Evolutionary conservation across 2,113 vertebrate genomes (phyloP), one percentile per base, ranked within the genome.

Genomic region (Uria aalge): DNA sequence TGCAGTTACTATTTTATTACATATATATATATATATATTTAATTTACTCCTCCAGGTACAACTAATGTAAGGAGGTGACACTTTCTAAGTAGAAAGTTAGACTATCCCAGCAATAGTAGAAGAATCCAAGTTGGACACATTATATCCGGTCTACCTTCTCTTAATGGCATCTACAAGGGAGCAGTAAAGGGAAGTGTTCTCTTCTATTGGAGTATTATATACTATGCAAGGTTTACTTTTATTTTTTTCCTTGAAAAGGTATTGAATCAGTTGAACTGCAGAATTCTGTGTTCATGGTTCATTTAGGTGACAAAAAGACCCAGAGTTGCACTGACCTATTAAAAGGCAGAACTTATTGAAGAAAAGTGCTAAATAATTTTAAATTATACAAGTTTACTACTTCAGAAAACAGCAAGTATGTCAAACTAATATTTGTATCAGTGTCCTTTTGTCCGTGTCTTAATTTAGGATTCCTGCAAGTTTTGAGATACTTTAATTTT

Each of bases 261-360:
- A 66, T 78, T 95, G 81, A 95, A 84, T 93, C 73, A 88, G 64
- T 81, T 96, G 83, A 92, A 66, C 78, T 90, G 87, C 81, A 76
- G n/a, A 89, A 53, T 82, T 86, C 55, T 50, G 63, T 7, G 15
- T 69, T 92, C 86, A 27, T 40, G 12, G 50, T 69, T 94, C 71
- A 36, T 47, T 63, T 79, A 47, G 43, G 29, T 43, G 26, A 27
- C 17, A 60, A 84, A 78, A 73, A 72, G 34, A 53, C 23, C 38
- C 52, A 62, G 34, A 86, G 27, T 57, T 52, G 22, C 45, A 55
- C 40, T 71, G 48, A 75, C 12, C 45, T 73, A 38, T 45, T 60
- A 34, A 78, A 64, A 69, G 19, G 11, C 12, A 85, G 20, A 72
- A 48, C 45, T 66, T 59, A 74, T 8, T 48, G 27, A 81, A 73